These are phyloP conservation scores for Chroicocephalus ridibundus DNA, from an alignment of 2,113 vertebrate genomes.

Conservation along the genomic window DNA sequence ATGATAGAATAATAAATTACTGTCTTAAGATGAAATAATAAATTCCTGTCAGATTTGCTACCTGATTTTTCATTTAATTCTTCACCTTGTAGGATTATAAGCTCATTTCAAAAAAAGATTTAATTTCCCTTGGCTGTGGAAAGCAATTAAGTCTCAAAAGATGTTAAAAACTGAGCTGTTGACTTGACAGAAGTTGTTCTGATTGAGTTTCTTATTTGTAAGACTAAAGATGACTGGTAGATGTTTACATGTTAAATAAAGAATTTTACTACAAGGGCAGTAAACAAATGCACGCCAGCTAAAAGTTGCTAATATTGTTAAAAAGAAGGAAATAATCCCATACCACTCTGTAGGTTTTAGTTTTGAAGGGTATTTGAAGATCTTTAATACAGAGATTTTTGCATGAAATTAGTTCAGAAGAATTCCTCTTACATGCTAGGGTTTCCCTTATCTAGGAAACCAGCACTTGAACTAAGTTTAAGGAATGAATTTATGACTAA, in stretches of 20 bases:
- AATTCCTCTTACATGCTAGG: not conserved
- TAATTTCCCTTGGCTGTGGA: constrained; percentile 1
- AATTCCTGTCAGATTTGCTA: constrained; percentile 3
- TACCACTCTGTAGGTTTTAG: not conserved
- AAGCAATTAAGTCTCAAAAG: constrained; percentile 33
- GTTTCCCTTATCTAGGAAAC: not conserved
- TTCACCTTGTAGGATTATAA: constrained; percentile 4
- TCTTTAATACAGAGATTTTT: not conserved
- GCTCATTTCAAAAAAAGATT: not conserved
- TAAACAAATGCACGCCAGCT: not conserved
- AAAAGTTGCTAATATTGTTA: not conserved
- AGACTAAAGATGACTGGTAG: not conserved
- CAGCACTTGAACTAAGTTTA: not conserved
- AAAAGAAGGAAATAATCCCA: not conserved
- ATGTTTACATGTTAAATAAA: not conserved
- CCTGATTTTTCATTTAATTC: constrained; percentile 37
- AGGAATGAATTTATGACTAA: not conserved
- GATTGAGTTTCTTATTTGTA: not conserved
- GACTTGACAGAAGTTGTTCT: not conserved
- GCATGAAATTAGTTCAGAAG: not conserved
- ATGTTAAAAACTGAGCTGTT: not conserved
- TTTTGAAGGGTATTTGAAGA: not conserved
- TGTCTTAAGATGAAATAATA: not conserved
- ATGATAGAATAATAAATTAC: not conserved
- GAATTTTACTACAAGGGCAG: not conserved